Percentiles rank a stretch among this genome's conserved stretches.
Evolutionary conservation across 2,888 invertebrate genomes (phyloP).

Genomic region (Copidosoma aretas): DNA sequence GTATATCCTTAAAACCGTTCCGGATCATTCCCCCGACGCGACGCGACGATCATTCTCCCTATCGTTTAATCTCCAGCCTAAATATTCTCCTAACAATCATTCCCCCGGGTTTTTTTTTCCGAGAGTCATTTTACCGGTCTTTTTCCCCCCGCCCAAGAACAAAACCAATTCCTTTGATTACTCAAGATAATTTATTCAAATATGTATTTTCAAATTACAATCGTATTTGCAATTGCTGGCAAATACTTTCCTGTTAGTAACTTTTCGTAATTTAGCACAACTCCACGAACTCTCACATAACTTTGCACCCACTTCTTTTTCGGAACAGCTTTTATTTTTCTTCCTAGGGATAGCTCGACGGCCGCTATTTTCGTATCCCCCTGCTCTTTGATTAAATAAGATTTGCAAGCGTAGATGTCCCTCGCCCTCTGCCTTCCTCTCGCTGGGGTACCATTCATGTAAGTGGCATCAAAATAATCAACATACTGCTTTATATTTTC

Average conservation of each 20-base stretch:
- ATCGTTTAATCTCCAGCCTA: background rate
- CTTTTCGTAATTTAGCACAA: background rate
- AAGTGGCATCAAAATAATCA: constrained; percentile 2
- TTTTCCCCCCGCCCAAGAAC: background rate
- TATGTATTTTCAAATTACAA: background rate
- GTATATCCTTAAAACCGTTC: too few relatives aligned
- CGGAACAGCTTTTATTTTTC: background rate
- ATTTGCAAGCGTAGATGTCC: background rate
- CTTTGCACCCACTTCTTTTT: background rate
- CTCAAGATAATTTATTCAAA: background rate
- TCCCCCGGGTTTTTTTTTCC: background rate
- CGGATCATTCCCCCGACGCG: too few relatives aligned
- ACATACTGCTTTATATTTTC: background rate
- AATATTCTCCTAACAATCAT: background rate
- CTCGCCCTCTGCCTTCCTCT: background rate
- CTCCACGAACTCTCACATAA: background rate
- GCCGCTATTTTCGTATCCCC: background rate
- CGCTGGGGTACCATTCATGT: background rate
- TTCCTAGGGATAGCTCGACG: too few relatives aligned
- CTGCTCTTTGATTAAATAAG: background rate
- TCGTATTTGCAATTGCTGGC: background rate
- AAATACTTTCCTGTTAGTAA: background rate
- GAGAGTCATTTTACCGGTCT: background rate
- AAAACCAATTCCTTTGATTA: background rate
- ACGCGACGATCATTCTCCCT: too few relatives aligned